Conservation (phyloP, 2,113 vertebrate species). For the Porphyrio hochstetteri region DNA sequence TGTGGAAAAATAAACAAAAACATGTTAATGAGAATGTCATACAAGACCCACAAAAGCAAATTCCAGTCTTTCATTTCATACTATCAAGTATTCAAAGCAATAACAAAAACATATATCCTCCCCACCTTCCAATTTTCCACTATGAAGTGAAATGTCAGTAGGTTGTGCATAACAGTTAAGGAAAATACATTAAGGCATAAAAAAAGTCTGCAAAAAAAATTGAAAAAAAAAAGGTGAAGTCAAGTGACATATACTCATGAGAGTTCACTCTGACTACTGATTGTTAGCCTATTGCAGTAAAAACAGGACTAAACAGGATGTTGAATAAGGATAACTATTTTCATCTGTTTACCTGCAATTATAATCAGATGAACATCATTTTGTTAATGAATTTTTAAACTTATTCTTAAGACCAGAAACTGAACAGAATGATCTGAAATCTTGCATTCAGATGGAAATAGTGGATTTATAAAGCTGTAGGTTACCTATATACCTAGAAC, state of each 20-base stretch:
- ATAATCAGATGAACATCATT: background rate
- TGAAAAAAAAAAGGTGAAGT: background rate
- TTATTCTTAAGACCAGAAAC: background rate
- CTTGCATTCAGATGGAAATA: background rate
- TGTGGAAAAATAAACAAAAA: background rate
- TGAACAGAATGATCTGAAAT: background rate
- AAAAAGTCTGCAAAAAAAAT: background rate
- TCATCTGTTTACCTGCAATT: background rate
- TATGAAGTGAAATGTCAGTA: background rate
- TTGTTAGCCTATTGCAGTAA: background rate
- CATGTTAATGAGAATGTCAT: background rate
- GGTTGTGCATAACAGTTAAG: background rate
- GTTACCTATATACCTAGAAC: background rate
- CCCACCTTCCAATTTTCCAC: background rate
- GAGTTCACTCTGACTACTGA: background rate
- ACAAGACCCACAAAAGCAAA: background rate
- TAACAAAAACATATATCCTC: background rate
- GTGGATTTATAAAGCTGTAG: background rate
- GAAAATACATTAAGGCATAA: background rate
- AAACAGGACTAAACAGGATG: fast-evolving
- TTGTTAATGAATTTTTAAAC: background rate
- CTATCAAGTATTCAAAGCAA: background rate
- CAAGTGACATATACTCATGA: background rate
- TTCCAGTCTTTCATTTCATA: background rate
- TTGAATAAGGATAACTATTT: background rate